phyloP scores from a whole-genome alignment of 2,113 vertebrate species.

The Hippocampus abdominalis region DNA sequence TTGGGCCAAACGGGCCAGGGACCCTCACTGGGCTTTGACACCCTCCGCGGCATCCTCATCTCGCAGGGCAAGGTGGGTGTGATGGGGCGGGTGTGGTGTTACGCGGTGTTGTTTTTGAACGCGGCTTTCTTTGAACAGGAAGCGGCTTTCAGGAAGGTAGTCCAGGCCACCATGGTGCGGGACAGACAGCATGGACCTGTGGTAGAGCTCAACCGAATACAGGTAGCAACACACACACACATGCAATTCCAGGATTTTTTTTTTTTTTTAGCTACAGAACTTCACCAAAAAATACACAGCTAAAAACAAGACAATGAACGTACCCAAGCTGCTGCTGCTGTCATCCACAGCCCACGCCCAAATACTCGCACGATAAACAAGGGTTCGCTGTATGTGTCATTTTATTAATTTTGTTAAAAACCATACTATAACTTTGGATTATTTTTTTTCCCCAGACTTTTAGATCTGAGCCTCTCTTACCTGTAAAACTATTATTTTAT shows the following conservation, averaged over 20 bases:
- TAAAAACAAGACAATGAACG: background rate
- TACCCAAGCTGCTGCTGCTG: background rate
- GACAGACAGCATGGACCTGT: slow-evolving; percentile 96
- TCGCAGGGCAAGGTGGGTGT: slow-evolving; percentile 93
- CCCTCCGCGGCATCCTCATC: slow-evolving; percentile 90
- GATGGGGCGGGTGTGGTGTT: background rate
- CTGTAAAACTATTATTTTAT: background rate
- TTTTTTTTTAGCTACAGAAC: too few relatives aligned
- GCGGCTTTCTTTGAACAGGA: slow-evolving; percentile 71
- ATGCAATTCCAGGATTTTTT: background rate
- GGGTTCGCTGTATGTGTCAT: too few relatives aligned
- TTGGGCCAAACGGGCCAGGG: slow-evolving; percentile 89
- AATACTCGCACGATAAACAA: background rate
- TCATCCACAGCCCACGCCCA: background rate
- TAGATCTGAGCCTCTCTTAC: background rate
- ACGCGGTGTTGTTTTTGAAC: background rate
- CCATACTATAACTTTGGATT: background rate
- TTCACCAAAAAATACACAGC: too few relatives aligned
- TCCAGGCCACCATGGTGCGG: slow-evolving; percentile 97
- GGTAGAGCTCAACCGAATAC: slow-evolving; percentile 96
- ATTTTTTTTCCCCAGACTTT: background rate
- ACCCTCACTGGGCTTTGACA: slow-evolving; percentile 90
- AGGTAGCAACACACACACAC: slow-evolving; percentile 69
- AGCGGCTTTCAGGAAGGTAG: slow-evolving; percentile 96
- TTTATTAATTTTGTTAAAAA: background rate